phyloP scores from a whole-genome alignment of 1,140 invertebrate genomes.

The Metaphire vulgaris region DNA sequence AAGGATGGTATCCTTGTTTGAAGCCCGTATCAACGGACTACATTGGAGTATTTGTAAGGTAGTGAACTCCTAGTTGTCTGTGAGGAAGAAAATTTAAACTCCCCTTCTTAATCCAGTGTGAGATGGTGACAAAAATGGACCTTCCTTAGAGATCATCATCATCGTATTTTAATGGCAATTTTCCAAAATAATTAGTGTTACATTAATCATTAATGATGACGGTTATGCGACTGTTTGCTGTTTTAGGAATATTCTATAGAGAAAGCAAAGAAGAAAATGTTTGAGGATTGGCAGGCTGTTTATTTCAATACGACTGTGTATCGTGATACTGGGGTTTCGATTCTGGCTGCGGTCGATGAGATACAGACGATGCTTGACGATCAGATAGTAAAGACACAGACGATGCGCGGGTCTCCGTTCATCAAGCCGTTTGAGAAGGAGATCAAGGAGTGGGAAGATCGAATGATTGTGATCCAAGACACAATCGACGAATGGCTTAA shows the following conservation, averaged over 20 bases:
- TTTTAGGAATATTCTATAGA: slow-evolving; percentile 53
- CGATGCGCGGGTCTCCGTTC: slow-evolving; percentile 53
- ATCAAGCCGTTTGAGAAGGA: slow-evolving; percentile 58
- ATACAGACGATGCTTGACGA: slow-evolving; percentile 52
- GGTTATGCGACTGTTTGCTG: too few relatives aligned
- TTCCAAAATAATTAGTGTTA: too few relatives aligned
- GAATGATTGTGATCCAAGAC: slow-evolving; percentile 53
- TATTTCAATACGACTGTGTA: slow-evolving; percentile 53
- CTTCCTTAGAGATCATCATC: too few relatives aligned
- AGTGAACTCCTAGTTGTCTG: too few relatives aligned
- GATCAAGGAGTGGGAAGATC: slow-evolving; percentile 53
- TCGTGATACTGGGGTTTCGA: slow-evolving; percentile 54
- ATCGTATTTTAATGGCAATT: too few relatives aligned
- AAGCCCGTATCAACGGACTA: too few relatives aligned
- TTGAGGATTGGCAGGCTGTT: slow-evolving; percentile 49
- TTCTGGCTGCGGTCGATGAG: slow-evolving; percentile 52
- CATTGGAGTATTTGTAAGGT: too few relatives aligned
- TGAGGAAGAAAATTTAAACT: too few relatives aligned
- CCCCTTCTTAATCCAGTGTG: too few relatives aligned
- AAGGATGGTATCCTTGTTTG: too few relatives aligned
- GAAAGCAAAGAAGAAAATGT: slow-evolving; percentile 51
- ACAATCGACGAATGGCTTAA: slow-evolving; percentile 52
- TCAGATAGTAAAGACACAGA: slow-evolving; percentile 53
- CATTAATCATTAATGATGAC: too few relatives aligned
- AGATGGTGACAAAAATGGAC: too few relatives aligned